phyloP scores from a whole-genome alignment of 1,140 invertebrate species.

The Aporrectodea caliginosa region DNA sequence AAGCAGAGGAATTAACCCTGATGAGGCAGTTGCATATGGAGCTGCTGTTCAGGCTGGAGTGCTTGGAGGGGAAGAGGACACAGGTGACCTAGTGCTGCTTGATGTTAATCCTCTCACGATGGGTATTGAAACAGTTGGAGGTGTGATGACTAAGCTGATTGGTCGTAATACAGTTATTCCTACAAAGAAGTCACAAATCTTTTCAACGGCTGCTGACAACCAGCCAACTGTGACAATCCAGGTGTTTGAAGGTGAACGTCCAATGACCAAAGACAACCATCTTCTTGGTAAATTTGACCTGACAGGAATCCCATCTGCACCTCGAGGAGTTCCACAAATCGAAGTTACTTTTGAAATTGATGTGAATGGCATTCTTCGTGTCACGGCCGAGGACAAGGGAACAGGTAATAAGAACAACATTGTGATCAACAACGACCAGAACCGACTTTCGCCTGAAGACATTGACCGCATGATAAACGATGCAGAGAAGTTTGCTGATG shows the following conservation, averaged over 20 bases:
- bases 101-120: slow-evolving; percentile 97
- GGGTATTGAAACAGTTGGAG: slow-evolving; percentile 98
- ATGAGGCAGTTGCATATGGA: slow-evolving; percentile 76
- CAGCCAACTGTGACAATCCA: slow-evolving; percentile 98
- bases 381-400: slow-evolving; percentile 81
- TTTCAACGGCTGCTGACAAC: slow-evolving; percentile 98
- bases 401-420: slow-evolving; percentile 94
- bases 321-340: slow-evolving; percentile 96
- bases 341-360: no score
- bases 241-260: slow-evolving; percentile 94
- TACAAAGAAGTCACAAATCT: slow-evolving; percentile 99
- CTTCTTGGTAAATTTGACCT: no score
- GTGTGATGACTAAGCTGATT: slow-evolving; percentile 99
- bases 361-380: slow-evolving; percentile 95
- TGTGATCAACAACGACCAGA: slow-evolving; percentile 98
- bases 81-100: slow-evolving; percentile 88
- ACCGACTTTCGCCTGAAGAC: slow-evolving; percentile 91
- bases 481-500: slow-evolving; percentile 96
- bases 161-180: slow-evolving; percentile 96
- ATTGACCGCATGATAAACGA: slow-evolving; percentile 99
- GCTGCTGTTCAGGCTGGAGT: slow-evolving; percentile 95
- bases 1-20: slow-evolving; percentile 94
- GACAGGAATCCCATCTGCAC: slow-evolving; percentile 95
- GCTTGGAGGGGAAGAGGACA: slow-evolving; percentile 61
- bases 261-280: no score